Evolutionary conservation across 2,888 invertebrate genomes (phyloP).

Genomic region (Eristalis pertinax): DNA sequence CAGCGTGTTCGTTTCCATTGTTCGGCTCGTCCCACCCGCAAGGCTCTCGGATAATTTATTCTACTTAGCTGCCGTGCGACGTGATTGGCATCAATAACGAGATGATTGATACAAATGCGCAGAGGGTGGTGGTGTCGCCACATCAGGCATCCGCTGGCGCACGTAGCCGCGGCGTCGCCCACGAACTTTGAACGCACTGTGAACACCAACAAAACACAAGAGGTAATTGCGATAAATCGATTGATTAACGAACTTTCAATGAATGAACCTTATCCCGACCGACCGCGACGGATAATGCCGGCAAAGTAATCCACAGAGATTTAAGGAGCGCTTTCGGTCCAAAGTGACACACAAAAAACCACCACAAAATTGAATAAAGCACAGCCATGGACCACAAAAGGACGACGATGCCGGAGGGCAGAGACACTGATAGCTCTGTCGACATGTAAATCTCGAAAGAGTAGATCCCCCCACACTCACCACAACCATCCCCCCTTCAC

Average conservation of each 20-base stretch:
- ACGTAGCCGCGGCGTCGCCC: constrained; percentile 1
- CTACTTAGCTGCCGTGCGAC: constrained; percentile 60
- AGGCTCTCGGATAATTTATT: constrained; percentile 61
- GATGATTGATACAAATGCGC: constrained; percentile 60
- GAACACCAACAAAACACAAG: constrained; percentile 13
- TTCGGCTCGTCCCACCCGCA: constrained; percentile 2
- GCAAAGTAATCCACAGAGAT: background rate
- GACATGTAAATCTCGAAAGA: constrained; percentile 34
- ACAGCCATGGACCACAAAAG: constrained; percentile 32
- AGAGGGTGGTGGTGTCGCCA: background rate
- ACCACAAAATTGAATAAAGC: constrained; percentile 53
- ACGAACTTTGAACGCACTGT: constrained; percentile 8
- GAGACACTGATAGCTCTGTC: constrained; percentile 37
- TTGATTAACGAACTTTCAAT: constrained; percentile 64
- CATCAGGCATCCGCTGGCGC: constrained; percentile 15
- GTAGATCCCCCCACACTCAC: background rate
- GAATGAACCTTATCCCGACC: constrained; percentile 18
- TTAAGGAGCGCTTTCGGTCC: background rate
- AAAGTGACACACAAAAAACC: background rate
- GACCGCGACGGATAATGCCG: too few species aligned
- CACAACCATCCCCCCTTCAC: background rate
- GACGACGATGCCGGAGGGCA: background rate
- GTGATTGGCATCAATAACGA: constrained; percentile 68
- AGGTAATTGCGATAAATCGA: constrained; percentile 55
- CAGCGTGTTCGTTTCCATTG: constrained; percentile 2